These are phyloP conservation scores for Chloroceryle amazona DNA, from an alignment of 2,797 vertebrate genomes.

Conservation along the genomic window DNA sequence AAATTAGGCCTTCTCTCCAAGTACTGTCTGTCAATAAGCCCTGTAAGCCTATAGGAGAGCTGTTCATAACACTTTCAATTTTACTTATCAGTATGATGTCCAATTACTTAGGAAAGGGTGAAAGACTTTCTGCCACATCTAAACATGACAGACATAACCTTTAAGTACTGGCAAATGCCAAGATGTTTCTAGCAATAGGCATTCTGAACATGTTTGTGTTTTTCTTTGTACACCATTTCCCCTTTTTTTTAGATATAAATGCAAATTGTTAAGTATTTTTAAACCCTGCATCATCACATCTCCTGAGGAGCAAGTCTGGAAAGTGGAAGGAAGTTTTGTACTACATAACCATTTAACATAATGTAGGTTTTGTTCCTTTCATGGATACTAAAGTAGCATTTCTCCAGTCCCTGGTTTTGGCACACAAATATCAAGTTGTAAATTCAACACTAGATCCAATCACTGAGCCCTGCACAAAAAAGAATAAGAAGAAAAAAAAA, in stretches of 20 bases:
- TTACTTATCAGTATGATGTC: conserved; percentile 79
- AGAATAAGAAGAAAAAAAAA: background rate
- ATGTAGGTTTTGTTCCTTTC: background rate
- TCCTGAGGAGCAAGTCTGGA: background rate
- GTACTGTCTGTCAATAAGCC: conserved; percentile 74
- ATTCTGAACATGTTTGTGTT: conserved; percentile 70
- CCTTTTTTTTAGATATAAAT: conserved; percentile 48
- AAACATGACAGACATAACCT: conserved; percentile 79
- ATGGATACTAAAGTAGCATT: background rate
- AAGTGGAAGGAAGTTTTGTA: background rate
- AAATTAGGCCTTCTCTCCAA: conserved; percentile 76
- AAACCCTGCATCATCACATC: background rate
- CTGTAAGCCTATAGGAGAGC: conserved; percentile 35
- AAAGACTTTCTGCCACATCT: conserved; percentile 78
- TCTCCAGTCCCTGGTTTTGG: background rate
- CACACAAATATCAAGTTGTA: background rate
- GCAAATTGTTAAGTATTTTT: conserved; percentile 53
- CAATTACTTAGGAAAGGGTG: conserved; percentile 82
- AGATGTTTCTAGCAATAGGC: conserved; percentile 62
- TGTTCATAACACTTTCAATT: conserved; percentile 72
- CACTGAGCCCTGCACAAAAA: background rate
- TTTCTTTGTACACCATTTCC: conserved; percentile 33
- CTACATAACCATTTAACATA: background rate
- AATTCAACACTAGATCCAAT: background rate
- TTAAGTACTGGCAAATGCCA: conserved; percentile 79